These are phyloP conservation scores for Peromyscus leucopus DNA, from an alignment of 2,113 vertebrate genomes.

Conservation along the genomic window DNA sequence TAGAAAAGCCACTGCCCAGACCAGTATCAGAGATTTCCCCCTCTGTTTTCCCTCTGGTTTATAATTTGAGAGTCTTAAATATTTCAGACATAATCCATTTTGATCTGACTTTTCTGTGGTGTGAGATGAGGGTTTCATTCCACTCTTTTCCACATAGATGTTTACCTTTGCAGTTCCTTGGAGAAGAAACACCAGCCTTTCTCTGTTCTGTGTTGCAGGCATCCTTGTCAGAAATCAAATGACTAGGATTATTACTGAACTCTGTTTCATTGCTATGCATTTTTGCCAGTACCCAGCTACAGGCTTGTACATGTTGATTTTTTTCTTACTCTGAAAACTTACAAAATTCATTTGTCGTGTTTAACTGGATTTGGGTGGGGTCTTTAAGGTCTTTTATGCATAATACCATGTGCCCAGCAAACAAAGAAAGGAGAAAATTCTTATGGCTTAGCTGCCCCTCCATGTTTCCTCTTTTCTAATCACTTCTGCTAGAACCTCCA, in stretches of 20 bases:
- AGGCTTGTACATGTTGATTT: not conserved
- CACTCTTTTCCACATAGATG: not conserved
- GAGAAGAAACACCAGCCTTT: not conserved
- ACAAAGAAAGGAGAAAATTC: not conserved
- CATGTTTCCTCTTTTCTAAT: not conserved
- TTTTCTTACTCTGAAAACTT: not conserved
- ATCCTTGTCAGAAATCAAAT: not conserved
- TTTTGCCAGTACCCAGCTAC: not conserved
- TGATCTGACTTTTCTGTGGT: not conserved
- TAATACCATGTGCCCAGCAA: not conserved
- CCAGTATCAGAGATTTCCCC: not conserved
- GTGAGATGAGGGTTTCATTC: not conserved
- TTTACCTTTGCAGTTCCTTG: not conserved
- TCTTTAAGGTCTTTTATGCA: not conserved
- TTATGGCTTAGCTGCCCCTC: not conserved
- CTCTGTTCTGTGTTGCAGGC: not conserved
- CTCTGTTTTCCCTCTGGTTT: not conserved
- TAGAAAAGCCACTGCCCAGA: not conserved
- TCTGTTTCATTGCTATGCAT: not conserved
- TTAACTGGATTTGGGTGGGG: not conserved
- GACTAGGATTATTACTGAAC: not conserved
- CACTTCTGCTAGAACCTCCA: not conserved
- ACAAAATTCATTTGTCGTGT: not conserved
- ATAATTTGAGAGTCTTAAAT: not conserved
- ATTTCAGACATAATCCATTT: not conserved